Evolutionary conservation across 2,797 vertebrate species (phyloP).

Genomic region (Pteronotus mesoamericanus): DNA sequence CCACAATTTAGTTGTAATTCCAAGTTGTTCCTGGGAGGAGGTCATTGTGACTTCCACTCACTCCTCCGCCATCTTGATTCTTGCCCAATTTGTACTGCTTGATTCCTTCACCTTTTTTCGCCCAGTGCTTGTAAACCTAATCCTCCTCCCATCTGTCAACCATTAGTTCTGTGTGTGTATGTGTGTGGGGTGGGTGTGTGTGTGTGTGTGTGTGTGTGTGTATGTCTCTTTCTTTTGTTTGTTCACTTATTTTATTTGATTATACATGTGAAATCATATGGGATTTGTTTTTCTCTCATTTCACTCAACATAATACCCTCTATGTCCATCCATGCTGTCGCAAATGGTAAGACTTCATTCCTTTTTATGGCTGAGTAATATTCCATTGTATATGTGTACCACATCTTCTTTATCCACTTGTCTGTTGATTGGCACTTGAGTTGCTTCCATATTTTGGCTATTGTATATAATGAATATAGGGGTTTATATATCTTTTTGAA

Average conservation of each 20-base stretch:
- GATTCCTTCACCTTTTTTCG: neutral
- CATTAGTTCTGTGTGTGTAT: neutral
- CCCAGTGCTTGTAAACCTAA: neutral
- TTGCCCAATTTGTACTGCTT: neutral
- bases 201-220: neutral
- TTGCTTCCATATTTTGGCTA: too few species aligned
- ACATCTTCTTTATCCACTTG: too few species aligned
- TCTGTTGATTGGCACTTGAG: too few species aligned
- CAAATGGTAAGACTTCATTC: neutral
- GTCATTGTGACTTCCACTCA: too few species aligned
- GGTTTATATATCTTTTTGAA: too few species aligned
- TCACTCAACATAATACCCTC: neutral
- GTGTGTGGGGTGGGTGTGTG: neutral
- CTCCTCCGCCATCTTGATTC: too few species aligned
- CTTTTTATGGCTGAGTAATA: neutral
- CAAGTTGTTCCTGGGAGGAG: too few species aligned
- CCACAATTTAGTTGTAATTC: too few species aligned
- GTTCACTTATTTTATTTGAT: neutral
- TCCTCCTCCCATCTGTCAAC: neutral
- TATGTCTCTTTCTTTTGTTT: neutral
- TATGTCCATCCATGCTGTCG: neutral
- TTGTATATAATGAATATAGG: too few species aligned
- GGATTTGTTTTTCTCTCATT: neutral
- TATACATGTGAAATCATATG: neutral
- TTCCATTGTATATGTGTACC: neutral